phyloP scores from a whole-genome alignment of 2,797 vertebrate species.

The Paguma larvata region DNA sequence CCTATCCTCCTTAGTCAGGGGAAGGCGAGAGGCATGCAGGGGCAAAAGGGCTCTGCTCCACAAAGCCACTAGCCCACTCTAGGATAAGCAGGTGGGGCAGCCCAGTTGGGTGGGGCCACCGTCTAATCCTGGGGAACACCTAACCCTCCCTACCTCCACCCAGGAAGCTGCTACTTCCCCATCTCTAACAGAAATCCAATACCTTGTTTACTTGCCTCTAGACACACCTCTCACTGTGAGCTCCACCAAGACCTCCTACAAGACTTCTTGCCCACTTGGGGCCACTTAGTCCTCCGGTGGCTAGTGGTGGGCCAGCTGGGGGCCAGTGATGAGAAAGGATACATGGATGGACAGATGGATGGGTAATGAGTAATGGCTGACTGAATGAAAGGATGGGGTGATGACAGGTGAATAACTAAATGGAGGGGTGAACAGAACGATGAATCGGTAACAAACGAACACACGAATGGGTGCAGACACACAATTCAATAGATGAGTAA shows the following conservation, averaged over 20 bases:
- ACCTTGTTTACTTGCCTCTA: not conserved
- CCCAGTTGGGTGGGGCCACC: not conserved
- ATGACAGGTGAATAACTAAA: not conserved
- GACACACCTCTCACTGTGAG: not conserved
- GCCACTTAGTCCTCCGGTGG: not conserved
- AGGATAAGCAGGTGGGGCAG: not conserved
- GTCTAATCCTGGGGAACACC: not conserved
- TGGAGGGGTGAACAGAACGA: not conserved
- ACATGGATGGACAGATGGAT: not conserved
- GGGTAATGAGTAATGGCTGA: not conserved
- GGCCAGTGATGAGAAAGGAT: not conserved
- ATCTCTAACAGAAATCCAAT: not conserved
- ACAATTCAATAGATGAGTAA: not conserved
- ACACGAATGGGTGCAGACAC: not conserved
- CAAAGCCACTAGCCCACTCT: not conserved
- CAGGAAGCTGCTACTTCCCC: not conserved
- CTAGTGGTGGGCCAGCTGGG: not conserved
- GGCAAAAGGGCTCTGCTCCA: not conserved
- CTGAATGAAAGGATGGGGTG: not conserved
- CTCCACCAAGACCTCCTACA: not conserved
- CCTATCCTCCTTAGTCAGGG: not conserved
- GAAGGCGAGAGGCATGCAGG: not conserved
- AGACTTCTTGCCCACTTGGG: not conserved
- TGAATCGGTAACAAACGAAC: not conserved
- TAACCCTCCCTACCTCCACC: not conserved